Percentiles rank a stretch among this genome's conserved stretches.
Evolutionary conservation across 2,797 vertebrate genomes (phyloP).

Genomic region (Phalanger gymnotis): DNA sequence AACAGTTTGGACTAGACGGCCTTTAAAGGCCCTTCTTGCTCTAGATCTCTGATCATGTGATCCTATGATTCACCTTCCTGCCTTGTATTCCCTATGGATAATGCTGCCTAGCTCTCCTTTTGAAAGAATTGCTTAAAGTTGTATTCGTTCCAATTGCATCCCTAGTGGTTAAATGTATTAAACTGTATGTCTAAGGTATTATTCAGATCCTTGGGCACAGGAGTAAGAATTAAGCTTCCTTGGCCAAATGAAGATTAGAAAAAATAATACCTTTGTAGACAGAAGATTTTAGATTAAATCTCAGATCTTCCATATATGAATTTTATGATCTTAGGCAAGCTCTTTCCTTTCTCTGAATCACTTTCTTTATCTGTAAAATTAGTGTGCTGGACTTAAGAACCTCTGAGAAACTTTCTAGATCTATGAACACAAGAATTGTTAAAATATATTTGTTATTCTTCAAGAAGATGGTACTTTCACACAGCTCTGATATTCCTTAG

Average conservation of each 20-base stretch:
- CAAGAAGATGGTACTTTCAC: not conserved
- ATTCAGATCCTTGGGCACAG: not conserved
- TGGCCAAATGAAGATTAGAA: not conserved
- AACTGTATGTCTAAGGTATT: not conserved
- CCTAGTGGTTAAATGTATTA: not conserved
- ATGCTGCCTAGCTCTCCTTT: not conserved
- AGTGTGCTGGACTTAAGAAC: not conserved
- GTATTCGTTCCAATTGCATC: not conserved
- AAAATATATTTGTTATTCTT: not conserved
- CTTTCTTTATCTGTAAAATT: not conserved
- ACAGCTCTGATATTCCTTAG: not conserved
- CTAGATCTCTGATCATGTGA: not conserved
- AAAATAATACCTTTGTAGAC: not conserved
- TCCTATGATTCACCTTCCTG: not conserved
- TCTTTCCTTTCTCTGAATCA: not conserved
- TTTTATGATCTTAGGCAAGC: not conserved
- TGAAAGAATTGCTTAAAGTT: not conserved
- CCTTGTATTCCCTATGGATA: not conserved
- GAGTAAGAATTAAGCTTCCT: not conserved
- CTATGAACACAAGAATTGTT: not conserved
- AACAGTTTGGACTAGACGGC: not conserved
- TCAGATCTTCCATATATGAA: not conserved
- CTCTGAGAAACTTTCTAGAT: not conserved
- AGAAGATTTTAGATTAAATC: not conserved
- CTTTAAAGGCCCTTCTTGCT: not conserved